These are phyloP conservation scores for Rhinatrema bivittatum DNA, from an alignment of 2,797 vertebrate species.

Conservation along the genomic window DNA sequence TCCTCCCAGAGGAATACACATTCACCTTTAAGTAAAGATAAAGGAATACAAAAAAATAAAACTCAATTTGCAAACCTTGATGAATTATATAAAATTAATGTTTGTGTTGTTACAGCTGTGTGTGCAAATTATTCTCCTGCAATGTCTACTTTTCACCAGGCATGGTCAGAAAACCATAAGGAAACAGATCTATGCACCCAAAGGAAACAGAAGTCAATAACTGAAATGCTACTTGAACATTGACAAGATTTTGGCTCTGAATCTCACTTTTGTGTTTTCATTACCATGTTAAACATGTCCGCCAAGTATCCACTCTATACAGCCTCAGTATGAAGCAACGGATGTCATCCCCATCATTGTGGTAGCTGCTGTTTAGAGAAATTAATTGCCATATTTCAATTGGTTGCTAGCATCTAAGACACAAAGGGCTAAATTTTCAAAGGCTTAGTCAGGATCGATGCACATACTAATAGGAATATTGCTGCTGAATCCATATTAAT, in stretches of 20 bases:
- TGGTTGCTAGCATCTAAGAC: too few species aligned
- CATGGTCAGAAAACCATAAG: constrained; percentile 27
- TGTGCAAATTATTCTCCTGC: constrained; percentile 53
- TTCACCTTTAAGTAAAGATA: constrained; percentile 69
- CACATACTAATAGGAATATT: too few species aligned
- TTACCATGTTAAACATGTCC: too few species aligned
- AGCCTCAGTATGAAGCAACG: too few species aligned
- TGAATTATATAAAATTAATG: constrained; percentile 61
- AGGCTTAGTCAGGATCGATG: too few species aligned
- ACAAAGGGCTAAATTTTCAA: too few species aligned
- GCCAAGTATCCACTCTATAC: background rate
- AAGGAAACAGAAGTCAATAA: constrained; percentile 15
- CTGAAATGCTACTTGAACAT: background rate
- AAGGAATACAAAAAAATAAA: constrained; percentile 71
- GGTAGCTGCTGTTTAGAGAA: too few species aligned
- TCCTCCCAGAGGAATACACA: constrained; percentile 77
- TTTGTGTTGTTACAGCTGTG: constrained; percentile 53
- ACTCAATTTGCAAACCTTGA: constrained; percentile 63
- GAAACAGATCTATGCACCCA: background rate
- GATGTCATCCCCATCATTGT: too few species aligned
- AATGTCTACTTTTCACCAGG: constrained; percentile 37
- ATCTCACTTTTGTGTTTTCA: background rate
- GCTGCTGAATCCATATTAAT: too few species aligned
- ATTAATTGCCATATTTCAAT: too few species aligned
- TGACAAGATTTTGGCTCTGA: background rate